phyloP scores from a whole-genome alignment of 2,888 invertebrate species.

The Ichneumon xanthorius region DNA sequence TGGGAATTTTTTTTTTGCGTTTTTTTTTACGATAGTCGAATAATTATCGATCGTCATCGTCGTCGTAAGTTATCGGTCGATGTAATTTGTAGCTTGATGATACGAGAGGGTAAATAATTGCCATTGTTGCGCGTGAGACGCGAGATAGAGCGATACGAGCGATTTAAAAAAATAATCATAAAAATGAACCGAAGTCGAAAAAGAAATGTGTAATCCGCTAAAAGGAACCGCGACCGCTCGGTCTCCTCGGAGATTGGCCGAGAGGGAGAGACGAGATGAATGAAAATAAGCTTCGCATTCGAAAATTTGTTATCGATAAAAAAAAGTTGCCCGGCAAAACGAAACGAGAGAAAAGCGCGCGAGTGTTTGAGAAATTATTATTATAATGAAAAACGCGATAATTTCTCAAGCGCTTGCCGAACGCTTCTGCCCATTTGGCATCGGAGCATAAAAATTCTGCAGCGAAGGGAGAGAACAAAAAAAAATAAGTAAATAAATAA shows the following conservation, averaged over 20 bases:
- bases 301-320: not conserved
- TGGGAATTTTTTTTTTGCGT: not conserved
- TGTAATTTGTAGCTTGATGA: slow-evolving; percentile 17
- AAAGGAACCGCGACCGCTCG: not conserved
- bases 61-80: slow-evolving; percentile 67
- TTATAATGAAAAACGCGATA: not conserved
- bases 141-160: slow-evolving; percentile 8
- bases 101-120: slow-evolving; percentile 4
- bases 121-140: slow-evolving; percentile 30
- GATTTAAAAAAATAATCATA: slow-evolving; percentile 13
- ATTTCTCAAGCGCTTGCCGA: not conserved
- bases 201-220: slow-evolving; percentile 4
- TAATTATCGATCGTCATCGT: slow-evolving; percentile 41
- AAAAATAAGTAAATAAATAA: slow-evolving; percentile 23
- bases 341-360: not conserved
- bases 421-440: not conserved
- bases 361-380: not conserved
- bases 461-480: not conserved
- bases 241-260: not conserved
- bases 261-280: not conserved
- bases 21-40: not conserved
- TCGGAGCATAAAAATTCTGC: slow-evolving; percentile 2
- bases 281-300: not conserved
- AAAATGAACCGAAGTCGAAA: slow-evolving; percentile 2
- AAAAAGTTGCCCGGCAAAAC: not conserved